phyloP scores from a whole-genome alignment of 2,797 vertebrate species.

The Xerus rutilus region DNA sequence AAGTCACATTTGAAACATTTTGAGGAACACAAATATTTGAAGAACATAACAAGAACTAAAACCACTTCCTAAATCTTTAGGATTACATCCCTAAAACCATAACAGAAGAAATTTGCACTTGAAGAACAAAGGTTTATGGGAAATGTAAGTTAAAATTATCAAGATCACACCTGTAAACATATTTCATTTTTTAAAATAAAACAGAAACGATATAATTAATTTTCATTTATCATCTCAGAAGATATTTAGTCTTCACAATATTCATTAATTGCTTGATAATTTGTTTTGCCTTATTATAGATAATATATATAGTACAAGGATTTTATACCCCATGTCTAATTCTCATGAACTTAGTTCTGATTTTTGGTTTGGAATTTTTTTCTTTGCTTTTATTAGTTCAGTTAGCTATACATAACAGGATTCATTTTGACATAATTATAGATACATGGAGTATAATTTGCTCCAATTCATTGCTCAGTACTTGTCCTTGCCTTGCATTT shows the following conservation, averaged over 20 bases:
- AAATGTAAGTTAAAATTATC: neutral
- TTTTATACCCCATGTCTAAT: neutral
- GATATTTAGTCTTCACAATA: neutral
- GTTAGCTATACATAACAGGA: too few species aligned
- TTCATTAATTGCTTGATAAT: neutral
- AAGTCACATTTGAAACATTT: neutral
- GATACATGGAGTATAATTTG: too few species aligned
- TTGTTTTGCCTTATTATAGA: neutral
- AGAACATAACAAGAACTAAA: neutral
- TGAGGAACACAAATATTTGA: neutral
- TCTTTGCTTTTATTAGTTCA: too few species aligned
- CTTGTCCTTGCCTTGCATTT: too few species aligned
- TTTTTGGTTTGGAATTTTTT: neutral
- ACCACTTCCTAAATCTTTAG: neutral
- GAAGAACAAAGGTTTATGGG: neutral
- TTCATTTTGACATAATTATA: too few species aligned
- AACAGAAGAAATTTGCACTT: neutral
- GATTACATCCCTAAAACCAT: neutral
- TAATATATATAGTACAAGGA: neutral
- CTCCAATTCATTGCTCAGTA: too few species aligned
- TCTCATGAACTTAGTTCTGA: neutral
- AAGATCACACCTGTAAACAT: neutral
- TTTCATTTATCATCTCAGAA: neutral
- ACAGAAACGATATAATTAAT: neutral
- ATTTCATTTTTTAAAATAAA: constrained; percentile 4